Conservation (phyloP, 2,888 invertebrate genomes). For the Pyrgus malvae region DNA sequence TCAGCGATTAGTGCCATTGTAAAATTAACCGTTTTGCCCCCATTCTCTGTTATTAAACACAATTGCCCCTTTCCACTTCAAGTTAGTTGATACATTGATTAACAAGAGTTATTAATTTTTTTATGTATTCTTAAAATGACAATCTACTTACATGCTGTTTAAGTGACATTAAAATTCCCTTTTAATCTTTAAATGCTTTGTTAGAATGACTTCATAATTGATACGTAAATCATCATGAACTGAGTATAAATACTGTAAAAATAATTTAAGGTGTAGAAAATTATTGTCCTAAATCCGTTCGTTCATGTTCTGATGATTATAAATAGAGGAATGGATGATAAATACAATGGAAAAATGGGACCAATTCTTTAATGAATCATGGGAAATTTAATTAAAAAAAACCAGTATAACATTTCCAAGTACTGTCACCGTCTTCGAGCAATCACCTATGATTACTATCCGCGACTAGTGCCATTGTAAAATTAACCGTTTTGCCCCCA, state of each 20-base stretch:
- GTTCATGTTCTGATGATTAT: no score
- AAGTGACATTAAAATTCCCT: no score
- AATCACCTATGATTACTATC: slow-evolving; percentile 26
- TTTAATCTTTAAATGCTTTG: no score
- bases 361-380: no score
- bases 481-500: slow-evolving; percentile 26
- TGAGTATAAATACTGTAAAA: no score
- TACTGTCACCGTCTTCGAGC: slow-evolving; percentile 10
- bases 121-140: not conserved
- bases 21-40: slow-evolving; percentile 27
- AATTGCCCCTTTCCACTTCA: slow-evolving; percentile 28
- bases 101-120: slow-evolving; percentile 15
- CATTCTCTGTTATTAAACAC: slow-evolving; percentile 30
- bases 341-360: no score
- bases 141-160: not conserved
- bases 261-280: no score
- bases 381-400: no score
- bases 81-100: slow-evolving; percentile 26
- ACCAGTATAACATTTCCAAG: not conserved
- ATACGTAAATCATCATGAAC: no score
- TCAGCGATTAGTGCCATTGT: slow-evolving; percentile 24
- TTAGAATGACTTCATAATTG: no score
- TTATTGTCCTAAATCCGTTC: no score
- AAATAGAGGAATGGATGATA: no score
- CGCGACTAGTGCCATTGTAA: slow-evolving; percentile 24